phyloP scores from a whole-genome alignment of 2,888 invertebrate species.

The Mellilla xanthometata region DNA sequence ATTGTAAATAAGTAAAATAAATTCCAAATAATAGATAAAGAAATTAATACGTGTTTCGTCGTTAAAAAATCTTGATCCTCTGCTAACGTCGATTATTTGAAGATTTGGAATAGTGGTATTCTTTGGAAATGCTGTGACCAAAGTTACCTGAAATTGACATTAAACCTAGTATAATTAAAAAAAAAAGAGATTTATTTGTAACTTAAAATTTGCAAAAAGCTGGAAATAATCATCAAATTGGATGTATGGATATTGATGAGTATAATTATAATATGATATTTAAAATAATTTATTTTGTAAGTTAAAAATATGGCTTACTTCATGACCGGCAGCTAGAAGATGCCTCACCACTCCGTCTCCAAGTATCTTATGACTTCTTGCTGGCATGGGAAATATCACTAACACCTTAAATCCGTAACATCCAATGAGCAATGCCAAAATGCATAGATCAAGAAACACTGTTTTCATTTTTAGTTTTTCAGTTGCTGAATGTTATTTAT shows the following conservation, averaged over 20 bases:
- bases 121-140: constrained; percentile 1
- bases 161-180: no score
- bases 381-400: constrained; percentile 43
- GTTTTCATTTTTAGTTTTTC: constrained; percentile 1
- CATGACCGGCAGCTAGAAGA: constrained; percentile 48
- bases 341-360: constrained; percentile 44
- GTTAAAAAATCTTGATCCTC: no score
- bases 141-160: constrained; percentile 12
- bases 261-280: no score
- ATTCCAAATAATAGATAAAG: no score
- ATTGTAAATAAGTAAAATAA: no score
- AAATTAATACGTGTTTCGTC: no score
- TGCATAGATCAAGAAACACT: neutral
- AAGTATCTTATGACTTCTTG: constrained; percentile 48
- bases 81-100: neutral
- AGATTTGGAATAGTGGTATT: neutral
- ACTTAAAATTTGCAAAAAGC: no score
- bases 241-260: no score
- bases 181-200: no score
- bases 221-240: no score
- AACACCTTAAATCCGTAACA: constrained; percentile 42
- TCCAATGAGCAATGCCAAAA: neutral
- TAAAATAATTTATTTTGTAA: no score
- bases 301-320: no score
- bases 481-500: neutral